Evolutionary conservation across 1,140 invertebrate species (phyloP), one percentile per base, ranked within the genome.

Genomic region (Musca domestica): DNA sequence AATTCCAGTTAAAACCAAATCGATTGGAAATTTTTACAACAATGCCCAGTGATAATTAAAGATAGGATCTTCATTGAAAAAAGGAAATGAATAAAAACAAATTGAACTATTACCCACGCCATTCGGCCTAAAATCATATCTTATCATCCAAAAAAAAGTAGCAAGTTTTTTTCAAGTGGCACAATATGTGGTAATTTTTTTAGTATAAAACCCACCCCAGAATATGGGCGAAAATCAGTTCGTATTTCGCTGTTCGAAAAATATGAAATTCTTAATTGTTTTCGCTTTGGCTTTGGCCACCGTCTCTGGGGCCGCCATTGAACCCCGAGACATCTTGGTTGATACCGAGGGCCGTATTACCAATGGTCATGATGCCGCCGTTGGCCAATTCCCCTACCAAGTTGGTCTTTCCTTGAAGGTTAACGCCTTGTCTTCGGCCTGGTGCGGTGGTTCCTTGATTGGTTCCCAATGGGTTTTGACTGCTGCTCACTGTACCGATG

Each of bases 401-500:
- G 80, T 75, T 47, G 74, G 76, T 71, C 71, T 82, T 9, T 69
- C 73, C 46, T 71, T 83, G 15, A 79, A 75, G 64, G 0, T 74
- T 25, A 72, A 15, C 30, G 52, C 64, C 17, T 1, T 69, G 1
- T 67, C 63, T 23, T 72, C 68, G 7, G 69, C 72, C 69, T 80
- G 72, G 72, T 88, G 87, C 72, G 86, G 85, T 67, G 86, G 85
- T 12, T 84, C 83, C 7, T 70, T 88, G 23, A 84, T 88, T 52
- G 83, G 83, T 22, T 73, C 84, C 22, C 73, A 79, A 58, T 87
- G 84, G 84, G 78, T 88, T 19, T 67, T 88, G 46, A 88, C 86
- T 22, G 86, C 87, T n/a, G 87, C 86, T 46, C 87, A 88, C 73
- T 88, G 87, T 68, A 79, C 77, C 0, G 82, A 84, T 72, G 83